phyloP scores from a whole-genome alignment of 2,113 vertebrate genomes.

The Tragelaphus strepsiceros region DNA sequence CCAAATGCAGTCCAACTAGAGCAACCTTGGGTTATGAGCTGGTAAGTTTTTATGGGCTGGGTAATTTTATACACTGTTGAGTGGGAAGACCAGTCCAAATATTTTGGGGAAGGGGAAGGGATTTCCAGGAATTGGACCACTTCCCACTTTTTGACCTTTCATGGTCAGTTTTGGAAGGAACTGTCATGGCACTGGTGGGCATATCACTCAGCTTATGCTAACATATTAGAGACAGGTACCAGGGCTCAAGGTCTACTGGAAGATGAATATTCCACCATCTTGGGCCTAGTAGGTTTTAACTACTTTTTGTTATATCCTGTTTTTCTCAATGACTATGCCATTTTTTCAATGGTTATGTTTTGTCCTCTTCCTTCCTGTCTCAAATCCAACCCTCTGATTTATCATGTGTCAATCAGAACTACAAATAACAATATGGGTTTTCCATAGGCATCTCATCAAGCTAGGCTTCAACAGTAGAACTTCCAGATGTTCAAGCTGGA shows the following conservation, averaged over 20 bases:
- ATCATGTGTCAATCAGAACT: background rate
- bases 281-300: background rate
- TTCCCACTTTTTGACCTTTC: background rate
- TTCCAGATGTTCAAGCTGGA: background rate
- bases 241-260: background rate
- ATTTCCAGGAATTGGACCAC: background rate
- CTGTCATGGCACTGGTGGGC: background rate
- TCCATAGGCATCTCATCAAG: background rate
- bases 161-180: background rate
- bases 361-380: background rate
- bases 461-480: background rate
- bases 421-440: background rate
- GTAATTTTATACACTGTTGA: background rate
- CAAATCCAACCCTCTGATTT: background rate
- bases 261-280: background rate
- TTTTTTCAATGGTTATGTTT: background rate
- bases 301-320: background rate
- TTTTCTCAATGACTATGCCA: background rate
- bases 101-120: background rate
- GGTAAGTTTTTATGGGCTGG: background rate
- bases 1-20: background rate
- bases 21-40: background rate
- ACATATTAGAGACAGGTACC: background rate
- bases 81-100: background rate
- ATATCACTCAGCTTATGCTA: background rate